Percentiles rank a stretch among this genome's conserved stretches.
phyloP scores from a whole-genome alignment of 2,888 invertebrate genomes.

The Ophion ventricosus region DNA sequence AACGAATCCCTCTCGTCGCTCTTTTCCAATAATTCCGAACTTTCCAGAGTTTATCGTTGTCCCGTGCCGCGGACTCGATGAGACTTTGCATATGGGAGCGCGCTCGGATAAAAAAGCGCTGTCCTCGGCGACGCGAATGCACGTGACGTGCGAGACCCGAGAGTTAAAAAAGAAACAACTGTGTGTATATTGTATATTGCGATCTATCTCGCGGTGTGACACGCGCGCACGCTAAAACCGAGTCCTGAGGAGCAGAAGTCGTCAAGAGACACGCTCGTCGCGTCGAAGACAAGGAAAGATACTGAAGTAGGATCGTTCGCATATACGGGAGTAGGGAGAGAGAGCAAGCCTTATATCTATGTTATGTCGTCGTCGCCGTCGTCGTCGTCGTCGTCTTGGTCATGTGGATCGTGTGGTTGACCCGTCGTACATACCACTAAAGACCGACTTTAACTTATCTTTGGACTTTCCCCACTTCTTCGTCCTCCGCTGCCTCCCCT shows the following conservation, averaged over 20 bases:
- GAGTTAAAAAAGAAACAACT: neutral
- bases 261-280: conserved; percentile 47
- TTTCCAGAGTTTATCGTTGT: conserved; percentile 9
- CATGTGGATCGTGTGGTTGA: conserved; percentile 72
- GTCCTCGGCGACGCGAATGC: conserved; percentile 11
- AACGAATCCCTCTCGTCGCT: neutral
- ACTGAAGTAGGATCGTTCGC: conserved; percentile 60
- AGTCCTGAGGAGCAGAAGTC: conserved; percentile 41
- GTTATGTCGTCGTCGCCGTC: conserved; percentile 50
- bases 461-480: conserved; percentile 78
- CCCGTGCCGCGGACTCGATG: conserved; percentile 3
- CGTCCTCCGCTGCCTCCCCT: conserved; percentile 69
- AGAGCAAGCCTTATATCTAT: conserved; percentile 21
- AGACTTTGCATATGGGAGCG: conserved; percentile 53
- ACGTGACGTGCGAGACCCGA: conserved; percentile 52
- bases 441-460: conserved; percentile 81
- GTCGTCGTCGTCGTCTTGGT: conserved; percentile 59
- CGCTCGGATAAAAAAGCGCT: conserved; percentile 8
- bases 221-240: conserved; percentile 9
- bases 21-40: conserved; percentile 22
- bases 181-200: conserved; percentile 2
- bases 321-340: conserved; percentile 41
- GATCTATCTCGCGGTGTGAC: neutral
- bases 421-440: conserved; percentile 73
- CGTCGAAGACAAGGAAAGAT: conserved; percentile 61